phyloP scores from a whole-genome alignment of 2,797 vertebrate species.

The Pseudocheirus occidentalis region DNA sequence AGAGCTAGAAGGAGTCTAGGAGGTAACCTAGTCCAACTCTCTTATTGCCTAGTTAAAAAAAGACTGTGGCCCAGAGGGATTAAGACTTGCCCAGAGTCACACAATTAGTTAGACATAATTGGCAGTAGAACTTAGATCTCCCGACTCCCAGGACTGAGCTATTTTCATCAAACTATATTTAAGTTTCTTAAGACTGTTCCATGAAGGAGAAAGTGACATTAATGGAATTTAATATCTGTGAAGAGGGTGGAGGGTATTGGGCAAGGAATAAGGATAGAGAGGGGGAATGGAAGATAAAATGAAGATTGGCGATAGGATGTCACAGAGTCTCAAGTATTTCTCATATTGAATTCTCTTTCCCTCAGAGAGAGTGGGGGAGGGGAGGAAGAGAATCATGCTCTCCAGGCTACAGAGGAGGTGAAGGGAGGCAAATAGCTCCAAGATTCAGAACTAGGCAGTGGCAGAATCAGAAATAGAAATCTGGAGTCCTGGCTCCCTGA shows the following conservation, averaged over 20 bases:
- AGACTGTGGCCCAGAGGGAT: neutral
- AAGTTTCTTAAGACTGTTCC: neutral
- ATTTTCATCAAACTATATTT: neutral
- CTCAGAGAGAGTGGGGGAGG: neutral
- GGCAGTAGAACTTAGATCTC: neutral
- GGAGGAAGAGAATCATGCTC: neutral
- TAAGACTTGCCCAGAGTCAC: neutral
- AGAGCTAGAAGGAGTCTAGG: neutral
- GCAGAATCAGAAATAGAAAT: constrained; percentile 17
- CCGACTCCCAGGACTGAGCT: neutral
- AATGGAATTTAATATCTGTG: neutral
- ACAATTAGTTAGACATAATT: neutral
- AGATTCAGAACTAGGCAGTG: neutral
- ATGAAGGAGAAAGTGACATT: neutral
- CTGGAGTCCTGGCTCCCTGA: constrained; percentile 17
- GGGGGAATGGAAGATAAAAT: neutral
- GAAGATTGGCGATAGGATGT: neutral
- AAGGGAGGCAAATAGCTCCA: neutral
- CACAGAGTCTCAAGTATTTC: neutral
- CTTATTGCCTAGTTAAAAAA: neutral
- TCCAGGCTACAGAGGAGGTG: neutral
- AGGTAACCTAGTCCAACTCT: neutral
- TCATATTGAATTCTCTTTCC: neutral
- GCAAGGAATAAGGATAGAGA: neutral
- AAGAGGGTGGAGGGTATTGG: neutral